Evolutionary conservation across 1,140 invertebrate species (phyloP).

Genomic region (Sycobia sp.): DNA sequence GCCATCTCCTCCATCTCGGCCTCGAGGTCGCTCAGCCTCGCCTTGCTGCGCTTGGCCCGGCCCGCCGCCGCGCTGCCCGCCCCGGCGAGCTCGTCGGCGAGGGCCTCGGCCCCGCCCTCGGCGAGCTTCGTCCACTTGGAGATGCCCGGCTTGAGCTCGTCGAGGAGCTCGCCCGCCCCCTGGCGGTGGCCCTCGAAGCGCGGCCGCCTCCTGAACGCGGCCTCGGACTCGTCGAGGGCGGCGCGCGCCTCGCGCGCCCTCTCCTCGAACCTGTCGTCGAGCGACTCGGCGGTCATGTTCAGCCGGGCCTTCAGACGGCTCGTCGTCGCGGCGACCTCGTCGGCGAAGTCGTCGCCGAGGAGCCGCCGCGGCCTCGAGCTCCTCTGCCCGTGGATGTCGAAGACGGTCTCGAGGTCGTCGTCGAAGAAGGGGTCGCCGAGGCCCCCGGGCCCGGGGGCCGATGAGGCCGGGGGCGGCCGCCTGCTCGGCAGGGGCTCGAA

Average conservation of each 20-base stretch:
- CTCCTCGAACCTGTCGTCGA: conserved; percentile 2
- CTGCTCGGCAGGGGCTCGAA: conserved; percentile 37
- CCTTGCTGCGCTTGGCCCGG: conserved; percentile 56
- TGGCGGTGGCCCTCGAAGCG: conserved; percentile 50
- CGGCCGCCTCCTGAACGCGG: conserved; percentile 45
- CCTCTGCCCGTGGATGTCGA: conserved; percentile 56
- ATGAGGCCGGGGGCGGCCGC: conserved; percentile 35
- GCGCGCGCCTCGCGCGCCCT: conserved; percentile 27
- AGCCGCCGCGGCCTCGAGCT: conserved; percentile 43
- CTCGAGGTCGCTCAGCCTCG: conserved; percentile 58
- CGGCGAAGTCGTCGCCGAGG: conserved; percentile 51
- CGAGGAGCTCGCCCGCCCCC: conserved; percentile 50
- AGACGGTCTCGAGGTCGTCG: conserved; percentile 55
- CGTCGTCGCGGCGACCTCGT: conserved; percentile 49
- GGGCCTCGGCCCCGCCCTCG: conserved; percentile 54
- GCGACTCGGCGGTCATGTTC: background rate
- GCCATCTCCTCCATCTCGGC: conserved; percentile 61
- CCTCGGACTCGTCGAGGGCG: conserved; percentile 46
- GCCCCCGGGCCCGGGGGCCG: background rate
- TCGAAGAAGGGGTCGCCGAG: conserved; percentile 40
- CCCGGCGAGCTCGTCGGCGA: conserved; percentile 41
- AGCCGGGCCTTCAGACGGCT: conserved; percentile 49
- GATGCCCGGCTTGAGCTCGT: background rate
- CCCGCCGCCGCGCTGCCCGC: conserved; percentile 45
- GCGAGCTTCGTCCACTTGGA: conserved; percentile 24